Conservation (phyloP, 2,888 invertebrate genomes). For the Epistrophella euchroma region DNA sequence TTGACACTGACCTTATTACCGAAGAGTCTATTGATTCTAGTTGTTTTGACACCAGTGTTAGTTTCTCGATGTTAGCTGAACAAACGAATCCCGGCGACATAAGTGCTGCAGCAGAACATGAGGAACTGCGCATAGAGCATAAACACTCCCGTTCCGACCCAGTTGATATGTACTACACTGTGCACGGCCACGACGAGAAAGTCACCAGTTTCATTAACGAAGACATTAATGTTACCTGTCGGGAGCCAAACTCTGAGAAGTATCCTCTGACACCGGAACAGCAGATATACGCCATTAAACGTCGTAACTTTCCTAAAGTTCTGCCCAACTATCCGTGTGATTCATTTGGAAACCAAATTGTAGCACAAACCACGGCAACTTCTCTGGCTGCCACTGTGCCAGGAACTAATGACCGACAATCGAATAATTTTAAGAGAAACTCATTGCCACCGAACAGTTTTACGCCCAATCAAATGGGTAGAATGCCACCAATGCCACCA, state of each 20-base stretch:
- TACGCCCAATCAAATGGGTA: conserved; percentile 80
- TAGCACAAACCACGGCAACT: conserved; percentile 41
- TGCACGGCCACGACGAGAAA: conserved; percentile 83
- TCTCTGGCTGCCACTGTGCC: conserved; percentile 35
- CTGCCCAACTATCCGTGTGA: conserved; percentile 86
- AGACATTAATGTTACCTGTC: conserved; percentile 90
- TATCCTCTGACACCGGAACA: conserved; percentile 87
- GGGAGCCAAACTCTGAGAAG: conserved; percentile 85
- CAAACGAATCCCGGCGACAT: conserved; percentile 78
- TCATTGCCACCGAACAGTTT: conserved; percentile 86
- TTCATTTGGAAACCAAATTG: conserved; percentile 66
- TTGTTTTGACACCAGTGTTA: conserved; percentile 75
- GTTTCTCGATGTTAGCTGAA: conserved; percentile 78
- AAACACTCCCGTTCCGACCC: conserved; percentile 89
- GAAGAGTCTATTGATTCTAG: conserved; percentile 82
- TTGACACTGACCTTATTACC: conserved; percentile 81
- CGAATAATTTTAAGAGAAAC: conserved; percentile 85
- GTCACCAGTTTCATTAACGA: conserved; percentile 82
- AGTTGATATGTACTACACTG: conserved; percentile 85
- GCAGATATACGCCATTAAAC: conserved; percentile 89
- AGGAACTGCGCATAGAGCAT: conserved; percentile 84
- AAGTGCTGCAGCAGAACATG: not conserved
- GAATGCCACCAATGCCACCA: conserved; percentile 89
- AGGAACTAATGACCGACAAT: conserved; percentile 77
- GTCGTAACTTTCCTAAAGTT: conserved; percentile 93